Percentiles rank a stretch among this genome's conserved stretches.
Conservation (phyloP, 2,888 invertebrate genomes). For the Thymelicus sylvestris region DNA sequence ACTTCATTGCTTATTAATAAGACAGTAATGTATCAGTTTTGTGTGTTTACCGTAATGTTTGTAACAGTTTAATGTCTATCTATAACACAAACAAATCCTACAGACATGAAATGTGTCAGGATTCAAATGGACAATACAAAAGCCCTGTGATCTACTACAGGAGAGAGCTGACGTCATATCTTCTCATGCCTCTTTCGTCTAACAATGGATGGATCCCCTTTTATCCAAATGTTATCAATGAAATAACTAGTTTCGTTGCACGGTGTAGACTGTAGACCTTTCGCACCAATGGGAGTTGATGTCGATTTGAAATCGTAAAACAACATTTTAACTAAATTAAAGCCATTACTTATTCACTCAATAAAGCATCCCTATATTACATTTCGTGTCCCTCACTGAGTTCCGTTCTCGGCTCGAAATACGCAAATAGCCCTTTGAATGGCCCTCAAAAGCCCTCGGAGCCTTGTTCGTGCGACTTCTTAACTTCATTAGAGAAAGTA, state of each 20-base stretch:
- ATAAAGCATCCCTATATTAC: constrained; percentile 20
- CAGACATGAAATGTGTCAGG: too few species aligned
- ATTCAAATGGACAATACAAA: too few species aligned
- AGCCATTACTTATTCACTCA: constrained; percentile 32
- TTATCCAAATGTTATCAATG: neutral
- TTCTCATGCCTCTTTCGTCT: too few species aligned
- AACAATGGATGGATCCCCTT: neutral
- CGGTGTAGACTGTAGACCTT: neutral
- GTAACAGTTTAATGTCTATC: neutral
- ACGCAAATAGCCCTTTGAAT: constrained; percentile 32
- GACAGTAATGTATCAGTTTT: constrained; percentile 3
- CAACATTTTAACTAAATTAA: constrained; percentile 19
- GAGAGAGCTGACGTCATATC: too few species aligned
- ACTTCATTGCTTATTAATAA: constrained; percentile 18
- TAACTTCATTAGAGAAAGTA: constrained; percentile 71
- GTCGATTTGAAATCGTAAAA: constrained; percentile 5
- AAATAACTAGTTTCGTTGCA: neutral
- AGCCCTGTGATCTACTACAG: too few species aligned
- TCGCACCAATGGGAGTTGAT: neutral
- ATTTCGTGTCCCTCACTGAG: constrained; percentile 22
- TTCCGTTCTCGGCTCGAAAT: constrained; percentile 23
- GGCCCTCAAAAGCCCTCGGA: constrained; percentile 26
- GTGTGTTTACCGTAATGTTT: neutral
- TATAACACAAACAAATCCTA: too few species aligned
- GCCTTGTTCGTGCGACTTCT: constrained; percentile 61